Conservation (phyloP, 2,113 vertebrate species). For the Corvus moneduloides region DNA sequence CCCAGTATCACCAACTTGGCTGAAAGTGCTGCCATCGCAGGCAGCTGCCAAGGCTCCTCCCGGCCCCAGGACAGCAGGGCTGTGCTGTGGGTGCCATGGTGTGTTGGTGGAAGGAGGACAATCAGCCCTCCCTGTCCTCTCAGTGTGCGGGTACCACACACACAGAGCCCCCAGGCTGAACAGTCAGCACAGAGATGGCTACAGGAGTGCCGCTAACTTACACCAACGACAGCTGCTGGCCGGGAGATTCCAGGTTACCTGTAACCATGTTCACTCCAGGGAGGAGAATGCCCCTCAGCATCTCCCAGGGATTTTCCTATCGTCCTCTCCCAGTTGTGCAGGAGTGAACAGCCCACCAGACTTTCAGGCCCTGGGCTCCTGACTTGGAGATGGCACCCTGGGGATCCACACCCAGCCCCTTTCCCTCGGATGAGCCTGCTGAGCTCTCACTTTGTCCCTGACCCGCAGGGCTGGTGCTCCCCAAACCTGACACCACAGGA, state of each 20-base stretch:
- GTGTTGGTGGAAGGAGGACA: background rate
- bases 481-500: background rate
- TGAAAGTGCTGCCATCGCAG: background rate
- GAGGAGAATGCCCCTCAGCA: background rate
- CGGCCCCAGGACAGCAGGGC: accelerated
- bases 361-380: background rate
- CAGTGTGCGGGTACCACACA: accelerated
- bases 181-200: accelerated
- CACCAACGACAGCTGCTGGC: background rate
- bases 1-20: background rate
- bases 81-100: background rate
- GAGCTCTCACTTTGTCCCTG: background rate
- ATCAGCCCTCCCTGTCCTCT: background rate
- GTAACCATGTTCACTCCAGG: accelerated
- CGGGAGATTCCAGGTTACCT: background rate
- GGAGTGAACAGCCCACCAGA: background rate
- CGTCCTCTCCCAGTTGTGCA: background rate
- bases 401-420: accelerated
- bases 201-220: accelerated
- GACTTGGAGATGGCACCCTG: accelerated
- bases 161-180: background rate
- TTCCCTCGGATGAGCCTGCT: background rate
- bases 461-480: background rate
- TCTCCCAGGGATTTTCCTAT: background rate
- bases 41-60: background rate